Percentiles rank a stretch among this genome's conserved stretches.
These are phyloP conservation scores for Tragelaphus imberbis DNA, from an alignment of 2,113 vertebrate genomes.

Conservation along the genomic window DNA sequence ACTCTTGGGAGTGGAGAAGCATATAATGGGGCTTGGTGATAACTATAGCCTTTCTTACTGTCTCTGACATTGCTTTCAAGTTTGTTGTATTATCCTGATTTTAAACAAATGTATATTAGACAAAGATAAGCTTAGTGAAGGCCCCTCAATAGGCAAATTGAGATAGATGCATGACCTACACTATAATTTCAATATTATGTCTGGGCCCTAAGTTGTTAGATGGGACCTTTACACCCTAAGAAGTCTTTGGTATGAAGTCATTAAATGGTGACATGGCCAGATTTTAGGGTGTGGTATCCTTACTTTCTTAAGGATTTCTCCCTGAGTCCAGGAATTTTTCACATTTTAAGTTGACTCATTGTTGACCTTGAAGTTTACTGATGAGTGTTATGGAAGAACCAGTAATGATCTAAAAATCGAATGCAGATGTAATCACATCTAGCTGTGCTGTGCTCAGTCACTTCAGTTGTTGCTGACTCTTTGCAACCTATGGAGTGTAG, in stretches of 20 bases:
- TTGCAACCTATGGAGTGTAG: neutral
- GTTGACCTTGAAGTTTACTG: neutral
- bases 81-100: neutral
- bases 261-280: neutral
- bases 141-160: neutral
- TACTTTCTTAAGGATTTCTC: neutral
- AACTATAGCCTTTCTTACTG: neutral
- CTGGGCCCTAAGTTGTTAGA: neutral
- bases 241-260: neutral
- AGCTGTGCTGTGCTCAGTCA: neutral
- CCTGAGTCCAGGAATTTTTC: neutral
- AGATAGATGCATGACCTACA: neutral
- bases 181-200: neutral
- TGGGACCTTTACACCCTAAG: neutral
- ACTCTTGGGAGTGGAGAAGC: neutral
- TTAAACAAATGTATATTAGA: neutral
- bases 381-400: neutral
- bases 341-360: neutral
- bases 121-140: neutral
- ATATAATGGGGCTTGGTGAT: neutral
- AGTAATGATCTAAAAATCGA: neutral
- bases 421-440: neutral
- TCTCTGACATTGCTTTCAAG: neutral
- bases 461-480: neutral
- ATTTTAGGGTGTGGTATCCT: neutral